Percentiles rank a stretch among this genome's conserved stretches.
Evolutionary conservation across 2,888 invertebrate species (phyloP).

Genomic region (Nomada fabriciana): DNA sequence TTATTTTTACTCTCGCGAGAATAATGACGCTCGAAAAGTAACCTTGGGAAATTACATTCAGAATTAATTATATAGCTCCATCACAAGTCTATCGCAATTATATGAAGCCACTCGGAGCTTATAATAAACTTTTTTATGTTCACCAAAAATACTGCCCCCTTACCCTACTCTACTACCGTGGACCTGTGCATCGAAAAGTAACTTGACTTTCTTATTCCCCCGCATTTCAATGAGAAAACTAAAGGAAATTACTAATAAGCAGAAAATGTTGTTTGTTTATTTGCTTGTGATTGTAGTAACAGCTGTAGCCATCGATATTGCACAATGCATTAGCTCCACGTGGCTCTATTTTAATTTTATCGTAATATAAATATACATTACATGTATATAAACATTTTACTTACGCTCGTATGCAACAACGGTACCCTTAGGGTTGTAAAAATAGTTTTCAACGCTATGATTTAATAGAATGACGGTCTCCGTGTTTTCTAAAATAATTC

Average conservation of each 20-base stretch:
- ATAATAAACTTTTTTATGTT: neutral
- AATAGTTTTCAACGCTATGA: neutral
- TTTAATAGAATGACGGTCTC: neutral
- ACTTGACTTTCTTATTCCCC: neutral
- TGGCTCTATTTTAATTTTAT: slow-evolving; percentile 27
- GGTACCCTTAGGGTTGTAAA: neutral
- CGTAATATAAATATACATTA: neutral
- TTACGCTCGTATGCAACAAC: neutral
- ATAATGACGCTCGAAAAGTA: slow-evolving; percentile 1
- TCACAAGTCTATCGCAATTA: neutral
- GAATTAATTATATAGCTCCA: neutral
- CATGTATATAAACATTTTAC: neutral
- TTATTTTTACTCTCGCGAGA: slow-evolving; percentile 14
- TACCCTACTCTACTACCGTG: neutral
- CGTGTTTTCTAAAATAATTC: neutral
- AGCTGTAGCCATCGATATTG: slow-evolving; percentile 28
- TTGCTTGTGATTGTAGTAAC: slow-evolving; percentile 25
- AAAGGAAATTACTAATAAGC: neutral
- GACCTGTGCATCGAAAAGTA: neutral
- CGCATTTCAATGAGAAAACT: neutral
- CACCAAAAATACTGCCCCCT: neutral
- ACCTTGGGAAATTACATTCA: neutral
- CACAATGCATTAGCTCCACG: neutral
- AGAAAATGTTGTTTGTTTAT: neutral
- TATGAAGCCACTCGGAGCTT: neutral